Conservation (phyloP, 2,113 vertebrate genomes). For the western clawed frog (Xenopus tropicalis) region DNA sequence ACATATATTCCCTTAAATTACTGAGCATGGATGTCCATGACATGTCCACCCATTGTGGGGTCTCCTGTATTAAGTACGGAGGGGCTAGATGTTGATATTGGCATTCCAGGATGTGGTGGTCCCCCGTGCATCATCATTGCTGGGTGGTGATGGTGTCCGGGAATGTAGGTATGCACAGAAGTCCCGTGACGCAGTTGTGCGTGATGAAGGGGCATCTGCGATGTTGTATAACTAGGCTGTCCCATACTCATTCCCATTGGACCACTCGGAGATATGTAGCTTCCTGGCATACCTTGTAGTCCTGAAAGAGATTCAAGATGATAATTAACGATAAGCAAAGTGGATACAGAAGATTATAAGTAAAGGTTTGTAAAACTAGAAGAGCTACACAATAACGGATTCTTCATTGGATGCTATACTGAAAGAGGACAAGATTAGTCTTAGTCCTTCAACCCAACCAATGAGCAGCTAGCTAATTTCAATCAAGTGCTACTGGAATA, state of each 20-base stretch:
- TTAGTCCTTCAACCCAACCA: too few species aligned
- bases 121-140: slow-evolving; percentile 83
- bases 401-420: too few species aligned
- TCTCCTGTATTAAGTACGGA: slow-evolving; percentile 76
- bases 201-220: slow-evolving; percentile 79
- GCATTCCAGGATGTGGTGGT: slow-evolving; percentile 83
- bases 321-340: slow-evolving; percentile 15
- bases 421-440: too few species aligned
- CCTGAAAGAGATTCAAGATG: slow-evolving; percentile 66
- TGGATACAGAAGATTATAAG: too few species aligned
- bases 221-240: slow-evolving; percentile 76
- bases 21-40: slow-evolving; percentile 85
- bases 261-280: slow-evolving; percentile 86
- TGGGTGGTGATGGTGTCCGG: slow-evolving; percentile 85
- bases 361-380: too few species aligned
- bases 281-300: slow-evolving; percentile 87
- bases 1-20: slow-evolving; percentile 76
- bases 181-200: slow-evolving; percentile 80
- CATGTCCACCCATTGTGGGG: slow-evolving; percentile 79
- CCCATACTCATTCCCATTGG: slow-evolving; percentile 81
- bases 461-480: too few species aligned
- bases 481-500: too few species aligned
- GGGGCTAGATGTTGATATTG: slow-evolving; percentile 81
- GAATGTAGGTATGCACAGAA: slow-evolving; percentile 84
- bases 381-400: too few species aligned